Evolutionary conservation across 1,140 invertebrate species (phyloP), one percentile per base, ranked within the genome.

Genomic region (Drosophila serrata): DNA sequence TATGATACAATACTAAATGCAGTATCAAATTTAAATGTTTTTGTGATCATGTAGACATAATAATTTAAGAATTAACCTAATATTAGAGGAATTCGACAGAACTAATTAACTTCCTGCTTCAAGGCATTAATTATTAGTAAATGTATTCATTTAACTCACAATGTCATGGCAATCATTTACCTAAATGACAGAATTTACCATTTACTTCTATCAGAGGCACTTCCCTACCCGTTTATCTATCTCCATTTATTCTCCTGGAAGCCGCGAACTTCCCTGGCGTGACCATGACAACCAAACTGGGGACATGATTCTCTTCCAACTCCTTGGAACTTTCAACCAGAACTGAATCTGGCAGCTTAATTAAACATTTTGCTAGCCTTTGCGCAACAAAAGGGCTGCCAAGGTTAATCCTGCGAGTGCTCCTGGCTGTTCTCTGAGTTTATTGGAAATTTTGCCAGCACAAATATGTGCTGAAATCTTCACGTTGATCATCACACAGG

Each of bases 351-450:
- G 84, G 62, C 69, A 59, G 72, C 70, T 70, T 87, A 87, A 87
- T 87, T 87, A 87, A 88, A 70, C 82, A 88, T 88, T 73, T 73
- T 72, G 48, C 63, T 40, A 68, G 63, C 55, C 68, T 76, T 65
- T 24, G 17, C 19, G 19, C 40, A 33, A 59, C 61, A 67, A 76
- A 76, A 45, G 64, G 79, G 43, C 65, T 57, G 55, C 63, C 33
- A 49, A 27, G 64, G 33, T 42, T 42, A 42, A 74, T 39, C 64
- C 77, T 59, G 37, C 45, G 13, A 43, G 24, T 49, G 46, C 33
- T 59, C 37, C 37, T 63, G 33, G 53, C 31, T 22, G 33, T 35
- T 53, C 15, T 62, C n/a, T 13, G 13, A 61, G 31, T 53, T 37
- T 35, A 79, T 76, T 80, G 45, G 39, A 72, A 76, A 45, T 53